Percentiles rank a stretch among this genome's conserved stretches.
Evolutionary conservation across 1,140 invertebrate species (phyloP).

Genomic region (Drosophila truncata): DNA sequence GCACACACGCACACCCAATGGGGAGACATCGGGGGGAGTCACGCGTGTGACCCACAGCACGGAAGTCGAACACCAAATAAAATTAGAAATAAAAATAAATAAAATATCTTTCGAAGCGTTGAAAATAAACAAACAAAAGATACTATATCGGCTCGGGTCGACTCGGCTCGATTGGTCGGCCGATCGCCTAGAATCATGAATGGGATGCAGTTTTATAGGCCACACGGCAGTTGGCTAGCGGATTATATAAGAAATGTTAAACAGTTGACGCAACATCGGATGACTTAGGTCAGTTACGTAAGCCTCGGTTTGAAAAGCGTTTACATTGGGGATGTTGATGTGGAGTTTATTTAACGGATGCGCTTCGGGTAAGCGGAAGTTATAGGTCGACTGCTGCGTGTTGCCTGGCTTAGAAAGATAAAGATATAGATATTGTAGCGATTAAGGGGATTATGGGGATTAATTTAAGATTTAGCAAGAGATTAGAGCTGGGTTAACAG

Average conservation of each 20-base stretch:
- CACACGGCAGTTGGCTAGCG: conserved; percentile 27
- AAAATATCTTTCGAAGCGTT: conserved; percentile 44
- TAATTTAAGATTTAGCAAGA: background rate
- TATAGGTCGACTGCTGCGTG: conserved; percentile 13
- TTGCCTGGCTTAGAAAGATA: conserved; percentile 9
- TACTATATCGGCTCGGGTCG: conserved; percentile 42
- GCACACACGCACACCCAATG: background rate
- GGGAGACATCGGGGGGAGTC: conserved; percentile 19
- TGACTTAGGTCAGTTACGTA: conserved; percentile 78
- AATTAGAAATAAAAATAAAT: conserved; percentile 40
- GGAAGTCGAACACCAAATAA: conserved; percentile 64
- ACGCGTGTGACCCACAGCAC: conserved; percentile 76
- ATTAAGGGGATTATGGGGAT: background rate
- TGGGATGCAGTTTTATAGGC: conserved; percentile 53
- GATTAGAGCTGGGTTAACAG: background rate
- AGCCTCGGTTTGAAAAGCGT: conserved; percentile 28
- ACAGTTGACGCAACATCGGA: conserved; percentile 43
- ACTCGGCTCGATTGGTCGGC: conserved; percentile 21
- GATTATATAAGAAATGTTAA: conserved; percentile 66
- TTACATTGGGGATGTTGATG: conserved; percentile 12
- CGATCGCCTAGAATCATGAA: conserved; percentile 71
- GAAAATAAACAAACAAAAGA: conserved; percentile 57
- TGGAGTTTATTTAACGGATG: conserved; percentile 52
- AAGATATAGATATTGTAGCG: background rate
- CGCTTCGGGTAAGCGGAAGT: conserved; percentile 27